Conservation (phyloP, 64 coral and sea anemone species). For the Cladopsammia gracilis region DNA sequence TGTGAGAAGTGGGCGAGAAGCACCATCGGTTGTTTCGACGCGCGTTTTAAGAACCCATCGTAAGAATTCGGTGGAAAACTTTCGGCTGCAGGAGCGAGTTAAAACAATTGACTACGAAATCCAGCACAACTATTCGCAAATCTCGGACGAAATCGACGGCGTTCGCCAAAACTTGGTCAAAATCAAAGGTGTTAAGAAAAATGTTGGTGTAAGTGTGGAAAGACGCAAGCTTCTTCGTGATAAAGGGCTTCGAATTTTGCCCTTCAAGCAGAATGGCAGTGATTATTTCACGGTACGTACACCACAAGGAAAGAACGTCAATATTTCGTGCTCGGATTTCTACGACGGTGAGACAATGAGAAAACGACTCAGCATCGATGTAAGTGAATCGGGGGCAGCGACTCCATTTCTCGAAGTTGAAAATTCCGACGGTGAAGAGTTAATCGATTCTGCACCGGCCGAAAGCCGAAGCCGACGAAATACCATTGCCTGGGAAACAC, state of each 20-base stretch:
- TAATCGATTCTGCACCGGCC: neutral
- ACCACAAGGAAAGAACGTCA: conserved; percentile 58
- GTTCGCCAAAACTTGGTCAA: conserved; percentile 83
- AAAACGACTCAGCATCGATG: conserved; percentile 46
- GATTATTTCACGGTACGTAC: conserved; percentile 54
- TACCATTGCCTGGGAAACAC: neutral
- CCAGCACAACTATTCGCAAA: conserved; percentile 74
- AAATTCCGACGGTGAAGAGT: conserved; percentile 21
- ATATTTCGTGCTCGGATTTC: conserved; percentile 64
- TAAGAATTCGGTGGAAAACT: conserved; percentile 77
- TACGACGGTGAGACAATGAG: conserved; percentile 68
- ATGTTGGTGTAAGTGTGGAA: conserved; percentile 73
- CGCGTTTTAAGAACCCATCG: conserved; percentile 82
- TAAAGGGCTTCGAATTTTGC: conserved; percentile 75
- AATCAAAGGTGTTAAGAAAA: conserved; percentile 83
- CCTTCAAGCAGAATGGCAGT: neutral
- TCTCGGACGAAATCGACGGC: conserved; percentile 92
- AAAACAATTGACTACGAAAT: conserved; percentile 76
- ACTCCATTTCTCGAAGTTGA: neutral
- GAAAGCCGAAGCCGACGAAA: neutral
- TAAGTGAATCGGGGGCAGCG: neutral
- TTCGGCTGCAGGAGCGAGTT: conserved; percentile 78
- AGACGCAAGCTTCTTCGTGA: conserved; percentile 82
- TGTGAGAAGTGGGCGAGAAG: conserved; percentile 42
- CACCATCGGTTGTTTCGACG: conserved; percentile 83